Conservation (phyloP, 2,113 vertebrate genomes). For the Lathamus discolor region DNA sequence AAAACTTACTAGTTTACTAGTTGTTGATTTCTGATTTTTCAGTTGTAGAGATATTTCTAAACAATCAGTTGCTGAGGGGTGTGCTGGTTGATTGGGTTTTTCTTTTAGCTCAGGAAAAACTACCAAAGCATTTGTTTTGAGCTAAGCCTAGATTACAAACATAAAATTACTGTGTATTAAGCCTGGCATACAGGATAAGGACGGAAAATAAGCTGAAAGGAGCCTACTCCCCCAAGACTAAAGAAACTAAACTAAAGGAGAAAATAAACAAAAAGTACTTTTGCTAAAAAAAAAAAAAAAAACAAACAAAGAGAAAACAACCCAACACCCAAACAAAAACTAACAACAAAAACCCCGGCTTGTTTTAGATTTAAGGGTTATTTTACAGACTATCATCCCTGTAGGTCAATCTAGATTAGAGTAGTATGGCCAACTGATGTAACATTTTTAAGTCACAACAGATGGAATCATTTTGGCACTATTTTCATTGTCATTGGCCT, state of each 20-base stretch:
- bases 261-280: background rate
- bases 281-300: background rate
- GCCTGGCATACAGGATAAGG: background rate
- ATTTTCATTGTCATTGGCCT: background rate
- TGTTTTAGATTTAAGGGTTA: background rate
- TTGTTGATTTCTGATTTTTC: background rate
- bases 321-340: background rate
- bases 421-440: background rate
- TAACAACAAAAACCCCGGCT: background rate
- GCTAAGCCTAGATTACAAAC: background rate
- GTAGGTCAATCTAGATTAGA: background rate
- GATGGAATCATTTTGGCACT: background rate
- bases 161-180: background rate
- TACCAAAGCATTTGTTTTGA: background rate
- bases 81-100: background rate
- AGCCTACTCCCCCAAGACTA: background rate
- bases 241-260: background rate
- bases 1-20: background rate
- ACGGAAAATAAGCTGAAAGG: background rate
- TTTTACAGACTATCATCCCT: background rate
- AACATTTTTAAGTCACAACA: background rate
- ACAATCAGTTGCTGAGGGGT: background rate
- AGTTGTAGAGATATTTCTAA: background rate
- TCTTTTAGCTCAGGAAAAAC: background rate
- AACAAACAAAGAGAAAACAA: background rate